These are phyloP conservation scores for Alectura lathami DNA, from an alignment of 2,113 vertebrate genomes.

Conservation along the genomic window DNA sequence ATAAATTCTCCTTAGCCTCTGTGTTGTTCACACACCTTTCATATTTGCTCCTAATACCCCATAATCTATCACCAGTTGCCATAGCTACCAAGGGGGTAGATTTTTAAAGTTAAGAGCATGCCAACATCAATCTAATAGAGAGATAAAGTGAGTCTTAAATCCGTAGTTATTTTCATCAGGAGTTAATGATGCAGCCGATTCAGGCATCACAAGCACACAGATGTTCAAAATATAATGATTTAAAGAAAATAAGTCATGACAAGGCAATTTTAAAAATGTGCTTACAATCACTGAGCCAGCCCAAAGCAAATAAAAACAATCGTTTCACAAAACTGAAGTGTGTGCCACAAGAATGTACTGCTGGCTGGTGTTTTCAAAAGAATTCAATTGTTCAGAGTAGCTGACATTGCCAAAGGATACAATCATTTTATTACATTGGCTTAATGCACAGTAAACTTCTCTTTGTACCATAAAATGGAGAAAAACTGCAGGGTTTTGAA, in stretches of 20 bases:
- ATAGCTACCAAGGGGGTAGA: slow-evolving; percentile 21
- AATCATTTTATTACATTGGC: slow-evolving; percentile 1
- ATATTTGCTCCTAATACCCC: background rate
- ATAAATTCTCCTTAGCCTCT: background rate
- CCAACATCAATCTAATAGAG: background rate
- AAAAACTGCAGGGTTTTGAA: background rate
- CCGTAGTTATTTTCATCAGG: background rate
- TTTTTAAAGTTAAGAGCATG: slow-evolving; percentile 3
- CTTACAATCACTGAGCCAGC: background rate
- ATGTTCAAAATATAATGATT: background rate
- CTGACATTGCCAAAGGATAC: slow-evolving; percentile 21
- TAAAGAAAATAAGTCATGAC: slow-evolving; percentile 14
- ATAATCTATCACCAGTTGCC: slow-evolving; percentile 16
- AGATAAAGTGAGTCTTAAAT: background rate
- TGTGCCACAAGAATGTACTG: background rate
- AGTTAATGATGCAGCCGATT: background rate
- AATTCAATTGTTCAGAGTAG: slow-evolving; percentile 9
- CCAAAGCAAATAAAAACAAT: slow-evolving; percentile 43
- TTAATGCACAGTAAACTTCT: slow-evolving; percentile 16
- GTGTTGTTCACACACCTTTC: background rate
- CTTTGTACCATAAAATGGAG: background rate
- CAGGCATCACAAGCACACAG: background rate
- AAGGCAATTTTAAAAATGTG: slow-evolving; percentile 12
- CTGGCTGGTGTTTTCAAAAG: background rate
- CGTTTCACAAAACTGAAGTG: slow-evolving; percentile 24